phyloP scores from a whole-genome alignment of 2,797 vertebrate species.

The Poecile montanus region DNA sequence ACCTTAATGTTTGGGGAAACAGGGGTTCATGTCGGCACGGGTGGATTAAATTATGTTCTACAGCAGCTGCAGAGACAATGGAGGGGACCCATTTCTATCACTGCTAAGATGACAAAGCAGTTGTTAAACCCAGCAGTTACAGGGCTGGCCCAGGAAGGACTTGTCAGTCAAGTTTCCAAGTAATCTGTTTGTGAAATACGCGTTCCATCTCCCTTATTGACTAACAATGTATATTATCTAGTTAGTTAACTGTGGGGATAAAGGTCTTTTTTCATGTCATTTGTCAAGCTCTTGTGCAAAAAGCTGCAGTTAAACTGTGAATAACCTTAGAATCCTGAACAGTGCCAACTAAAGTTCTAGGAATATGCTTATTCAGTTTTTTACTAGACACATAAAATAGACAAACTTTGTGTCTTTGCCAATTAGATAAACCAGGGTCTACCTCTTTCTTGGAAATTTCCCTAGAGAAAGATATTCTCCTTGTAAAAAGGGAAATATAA shows the following conservation, averaged over 20 bases:
- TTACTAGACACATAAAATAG: neutral
- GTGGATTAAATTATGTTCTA: neutral
- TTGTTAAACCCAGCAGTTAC: neutral
- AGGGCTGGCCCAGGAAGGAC: neutral
- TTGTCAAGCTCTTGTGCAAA: slow-evolving; percentile 15
- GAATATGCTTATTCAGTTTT: neutral
- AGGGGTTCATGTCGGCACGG: neutral
- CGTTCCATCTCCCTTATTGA: neutral
- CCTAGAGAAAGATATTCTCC: neutral
- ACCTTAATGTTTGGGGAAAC: neutral
- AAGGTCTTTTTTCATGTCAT: slow-evolving; percentile 32
- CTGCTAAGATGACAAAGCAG: slow-evolving; percentile 36
- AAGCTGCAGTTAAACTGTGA: slow-evolving; percentile 8
- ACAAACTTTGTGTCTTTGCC: slow-evolving; percentile 1
- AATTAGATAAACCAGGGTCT: neutral
- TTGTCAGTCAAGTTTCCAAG: slow-evolving; percentile 14
- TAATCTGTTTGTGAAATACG: neutral
- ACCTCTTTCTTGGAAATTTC: neutral
- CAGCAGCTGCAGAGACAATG: neutral
- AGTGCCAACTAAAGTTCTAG: slow-evolving; percentile 2
- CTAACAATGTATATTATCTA: slow-evolving; percentile 26
- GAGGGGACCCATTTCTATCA: neutral
- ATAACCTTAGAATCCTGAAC: slow-evolving; percentile 14
- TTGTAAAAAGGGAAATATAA: neutral
- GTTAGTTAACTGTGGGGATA: slow-evolving; percentile 28